Percentiles rank a stretch among this genome's conserved stretches.
Evolutionary conservation across 1,140 invertebrate genomes (phyloP).

Genomic region (Tetramorium simillimum): DNA sequence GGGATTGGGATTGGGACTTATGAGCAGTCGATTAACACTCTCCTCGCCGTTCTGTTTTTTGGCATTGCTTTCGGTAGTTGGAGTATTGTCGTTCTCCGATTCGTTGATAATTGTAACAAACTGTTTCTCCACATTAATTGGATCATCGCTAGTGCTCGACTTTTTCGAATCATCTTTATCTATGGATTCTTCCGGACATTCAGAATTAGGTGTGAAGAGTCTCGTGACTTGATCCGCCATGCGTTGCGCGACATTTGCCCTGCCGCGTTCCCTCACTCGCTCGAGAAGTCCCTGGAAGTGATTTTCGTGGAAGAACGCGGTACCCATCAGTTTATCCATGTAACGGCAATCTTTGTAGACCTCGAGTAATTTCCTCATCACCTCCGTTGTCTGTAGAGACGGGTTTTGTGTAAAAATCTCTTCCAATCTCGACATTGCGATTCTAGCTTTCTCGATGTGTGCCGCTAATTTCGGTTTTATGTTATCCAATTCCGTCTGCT

Average conservation of each 20-base stretch:
- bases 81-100: slow-evolving; percentile 56
- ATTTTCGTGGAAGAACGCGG: slow-evolving; percentile 93
- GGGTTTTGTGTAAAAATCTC: slow-evolving; percentile 92
- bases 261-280: slow-evolving; percentile 85
- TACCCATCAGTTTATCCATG: slow-evolving; percentile 93
- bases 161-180: slow-evolving; percentile 67
- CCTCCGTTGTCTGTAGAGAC: slow-evolving; percentile 89
- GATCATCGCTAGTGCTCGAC: slow-evolving; percentile 53
- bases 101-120: slow-evolving; percentile 62
- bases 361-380: slow-evolving; percentile 92
- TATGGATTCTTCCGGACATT: slow-evolving; percentile 69
- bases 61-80: slow-evolving; percentile 48
- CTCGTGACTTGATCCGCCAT: slow-evolving; percentile 87
- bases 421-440: slow-evolving; percentile 91
- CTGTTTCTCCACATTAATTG: slow-evolving; percentile 64
- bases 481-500: slow-evolving; percentile 78
- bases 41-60: slow-evolving; percentile 59
- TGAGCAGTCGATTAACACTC: slow-evolving; percentile 77
- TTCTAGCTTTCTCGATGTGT: slow-evolving; percentile 91
- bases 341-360: slow-evolving; percentile 95
- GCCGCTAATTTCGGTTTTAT: slow-evolving; percentile 89
- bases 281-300: slow-evolving; percentile 90
- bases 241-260: slow-evolving; percentile 85
- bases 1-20: slow-evolving; percentile 80
- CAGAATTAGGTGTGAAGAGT: slow-evolving; percentile 84